Percentiles rank a stretch among this genome's conserved stretches.
Conservation (phyloP, 2,797 vertebrate species). For the Anguilla marmorata region DNA sequence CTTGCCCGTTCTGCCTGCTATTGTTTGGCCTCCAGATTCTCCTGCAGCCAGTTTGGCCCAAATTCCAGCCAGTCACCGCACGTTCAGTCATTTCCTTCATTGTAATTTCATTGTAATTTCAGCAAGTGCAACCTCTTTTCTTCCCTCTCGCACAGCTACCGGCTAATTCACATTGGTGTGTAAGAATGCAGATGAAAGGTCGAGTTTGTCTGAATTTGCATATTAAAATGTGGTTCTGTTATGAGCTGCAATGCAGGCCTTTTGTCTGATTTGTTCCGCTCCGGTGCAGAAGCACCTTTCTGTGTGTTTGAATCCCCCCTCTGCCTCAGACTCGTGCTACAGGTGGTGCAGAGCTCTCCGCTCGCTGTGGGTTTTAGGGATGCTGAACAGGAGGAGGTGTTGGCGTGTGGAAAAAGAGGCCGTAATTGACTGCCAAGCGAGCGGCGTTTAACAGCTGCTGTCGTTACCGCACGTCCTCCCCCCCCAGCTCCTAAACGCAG, state of each 20-base stretch:
- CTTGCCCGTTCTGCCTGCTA: neutral
- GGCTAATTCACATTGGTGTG: neutral
- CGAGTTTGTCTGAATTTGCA: neutral
- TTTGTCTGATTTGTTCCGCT: neutral
- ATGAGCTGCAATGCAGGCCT: neutral
- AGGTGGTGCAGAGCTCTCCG: neutral
- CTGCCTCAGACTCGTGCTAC: too few relatives aligned
- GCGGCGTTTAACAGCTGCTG: neutral
- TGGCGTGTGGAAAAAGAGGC: neutral
- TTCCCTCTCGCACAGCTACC: neutral
- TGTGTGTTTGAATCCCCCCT: neutral
- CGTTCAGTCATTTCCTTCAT: neutral
- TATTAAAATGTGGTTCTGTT: neutral
- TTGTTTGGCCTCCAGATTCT: neutral
- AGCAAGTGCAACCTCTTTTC: neutral
- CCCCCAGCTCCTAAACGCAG: neutral
- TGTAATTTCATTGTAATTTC: neutral
- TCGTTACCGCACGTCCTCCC: neutral
- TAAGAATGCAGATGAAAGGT: neutral
- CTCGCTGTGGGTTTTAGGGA: neutral
- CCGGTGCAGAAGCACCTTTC: too few relatives aligned
- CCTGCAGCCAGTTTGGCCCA: too few relatives aligned
- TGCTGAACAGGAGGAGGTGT: neutral
- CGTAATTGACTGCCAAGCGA: neutral
- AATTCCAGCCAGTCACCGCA: neutral